Base-by-base conservation (phyloP, 2,797 vertebrate genomes). In the Semotilus atromaculatus region DNA sequence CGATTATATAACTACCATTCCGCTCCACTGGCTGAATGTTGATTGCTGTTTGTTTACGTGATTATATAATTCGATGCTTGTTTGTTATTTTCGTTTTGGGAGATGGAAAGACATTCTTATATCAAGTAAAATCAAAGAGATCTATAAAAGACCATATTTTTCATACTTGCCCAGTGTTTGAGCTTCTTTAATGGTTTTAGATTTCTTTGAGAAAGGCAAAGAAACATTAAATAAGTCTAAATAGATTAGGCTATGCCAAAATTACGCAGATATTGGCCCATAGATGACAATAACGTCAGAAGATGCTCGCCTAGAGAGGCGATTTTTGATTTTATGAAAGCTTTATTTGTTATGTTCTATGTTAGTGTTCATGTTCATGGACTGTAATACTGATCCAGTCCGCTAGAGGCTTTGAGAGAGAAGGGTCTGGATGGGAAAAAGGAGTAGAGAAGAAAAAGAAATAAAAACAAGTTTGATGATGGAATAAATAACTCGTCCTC, bases 1-100 rank as follows among this genome's bases (percentile, higher is more conserved):
- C 3, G n/a, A 38, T 88, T 82, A 84, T 34, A 75, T 77, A 76
- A 40, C 18, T 68, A 31, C 4, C 2, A 16, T 48, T 81, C 8
- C 26, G 29, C 58, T 31, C 21, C 5, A 7, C 23, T 19, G 11
- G 45, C 8, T 40, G 34, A 68, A 48, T 58, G 66, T 19, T 31
- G 1, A 45, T 64, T 9, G 6, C 4, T 21, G 29, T 1, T 16
- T 67, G 62, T 78, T 78, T 40, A 36, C 3, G n/a, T 51, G 45
- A 10, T 73, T 51, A 74, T 66, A 55, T 45, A 80, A 80, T 79
- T 16, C 1, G 2, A 53, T 18, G 29, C 5, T 29, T 73, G 21
- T 66, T 38, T 26, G n/a, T 70, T 43, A 7, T 11, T 45, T 48
- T 66, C 10, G 16, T 62, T 43, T 36, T 62, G 2, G 4, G 8